These are phyloP conservation scores for Apis mellifera DNA, from an alignment of 1,140 invertebrate species.

Conservation along the genomic window DNA sequence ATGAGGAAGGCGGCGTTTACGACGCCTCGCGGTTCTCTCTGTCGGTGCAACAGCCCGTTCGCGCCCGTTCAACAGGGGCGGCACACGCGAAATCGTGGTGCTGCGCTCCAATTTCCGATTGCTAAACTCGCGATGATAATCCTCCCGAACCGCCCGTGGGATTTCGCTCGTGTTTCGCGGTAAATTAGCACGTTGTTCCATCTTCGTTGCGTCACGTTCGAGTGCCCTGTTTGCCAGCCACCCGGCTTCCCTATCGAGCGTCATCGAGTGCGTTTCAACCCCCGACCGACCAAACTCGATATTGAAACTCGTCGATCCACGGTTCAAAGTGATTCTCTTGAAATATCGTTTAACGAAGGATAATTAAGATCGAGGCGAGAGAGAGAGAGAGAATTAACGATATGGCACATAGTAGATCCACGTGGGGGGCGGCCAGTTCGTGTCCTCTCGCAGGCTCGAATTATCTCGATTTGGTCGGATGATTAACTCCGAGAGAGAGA, in stretches of 20 bases:
- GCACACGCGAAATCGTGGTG: slow-evolving; percentile 22
- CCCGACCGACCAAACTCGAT: too few species aligned
- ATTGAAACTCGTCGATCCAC: background rate
- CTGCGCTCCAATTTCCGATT: slow-evolving; percentile 27
- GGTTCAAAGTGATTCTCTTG: background rate
- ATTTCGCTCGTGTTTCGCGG: slow-evolving; percentile 7
- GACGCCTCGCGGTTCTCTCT: slow-evolving; percentile 48
- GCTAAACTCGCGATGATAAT: slow-evolving; percentile 11
- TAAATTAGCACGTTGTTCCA: slow-evolving; percentile 22
- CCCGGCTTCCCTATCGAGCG: background rate
- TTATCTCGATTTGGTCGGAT: slow-evolving; percentile 56
- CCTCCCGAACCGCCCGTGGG: background rate
- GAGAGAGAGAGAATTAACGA: slow-evolving; percentile 29
- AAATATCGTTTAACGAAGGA: slow-evolving; percentile 32
- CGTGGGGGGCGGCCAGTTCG: slow-evolving; percentile 17
- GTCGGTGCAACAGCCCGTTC: slow-evolving; percentile 51
- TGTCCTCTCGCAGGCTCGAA: slow-evolving; percentile 37
- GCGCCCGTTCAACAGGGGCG: slow-evolving; percentile 4
- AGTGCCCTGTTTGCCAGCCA: too few species aligned
- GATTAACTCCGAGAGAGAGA: slow-evolving; percentile 55
- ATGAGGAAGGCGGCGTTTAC: slow-evolving; percentile 72
- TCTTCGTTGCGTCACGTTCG: background rate
- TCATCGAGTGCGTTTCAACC: background rate
- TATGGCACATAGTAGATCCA: background rate
- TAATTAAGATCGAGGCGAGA: slow-evolving; percentile 47